A percentile compares a stretch with the other conserved stretches of the same genome.
These are phyloP conservation scores for Anser cygnoides DNA, from an alignment of 2,113 vertebrate species.

Conservation along the genomic window DNA sequence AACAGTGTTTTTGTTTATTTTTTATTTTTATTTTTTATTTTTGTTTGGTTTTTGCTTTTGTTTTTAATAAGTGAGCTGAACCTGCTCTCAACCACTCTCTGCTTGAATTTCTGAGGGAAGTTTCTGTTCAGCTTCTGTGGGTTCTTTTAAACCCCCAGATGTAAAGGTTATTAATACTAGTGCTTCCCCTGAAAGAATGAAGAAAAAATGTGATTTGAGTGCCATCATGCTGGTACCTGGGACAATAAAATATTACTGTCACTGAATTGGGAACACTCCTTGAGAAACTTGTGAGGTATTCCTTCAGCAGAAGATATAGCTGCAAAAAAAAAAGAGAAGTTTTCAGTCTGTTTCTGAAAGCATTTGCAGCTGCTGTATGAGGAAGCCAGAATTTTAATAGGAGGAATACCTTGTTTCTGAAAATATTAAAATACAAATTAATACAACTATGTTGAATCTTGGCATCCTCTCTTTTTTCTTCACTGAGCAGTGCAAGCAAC, in stretches of 20 bases:
- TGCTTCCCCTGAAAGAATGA: not conserved
- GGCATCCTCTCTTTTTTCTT: not conserved
- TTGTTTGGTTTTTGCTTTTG: not conserved
- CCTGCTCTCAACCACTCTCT: fast-evolving
- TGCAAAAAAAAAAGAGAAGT: not conserved
- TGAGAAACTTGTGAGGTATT: not conserved
- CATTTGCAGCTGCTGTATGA: not conserved
- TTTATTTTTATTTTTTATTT: not conserved
- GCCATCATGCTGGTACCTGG: not conserved
- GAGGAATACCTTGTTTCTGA: fast-evolving
- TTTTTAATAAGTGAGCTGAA: not conserved
- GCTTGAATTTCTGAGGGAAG: not conserved
- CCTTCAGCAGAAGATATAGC: not conserved
- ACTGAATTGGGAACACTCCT: not conserved
- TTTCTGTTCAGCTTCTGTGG: not conserved
- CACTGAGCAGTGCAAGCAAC: not conserved
- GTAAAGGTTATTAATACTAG: not conserved
- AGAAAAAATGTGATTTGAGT: not conserved
- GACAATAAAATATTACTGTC: not conserved
- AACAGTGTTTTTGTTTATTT: not conserved
- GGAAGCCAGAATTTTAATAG: not conserved
- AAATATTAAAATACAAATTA: not conserved
- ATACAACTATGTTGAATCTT: not conserved
- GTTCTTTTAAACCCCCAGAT: not conserved
- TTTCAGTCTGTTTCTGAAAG: not conserved